phyloP scores from a whole-genome alignment of 2,113 vertebrate genomes.

The Menura novaehollandiae region DNA sequence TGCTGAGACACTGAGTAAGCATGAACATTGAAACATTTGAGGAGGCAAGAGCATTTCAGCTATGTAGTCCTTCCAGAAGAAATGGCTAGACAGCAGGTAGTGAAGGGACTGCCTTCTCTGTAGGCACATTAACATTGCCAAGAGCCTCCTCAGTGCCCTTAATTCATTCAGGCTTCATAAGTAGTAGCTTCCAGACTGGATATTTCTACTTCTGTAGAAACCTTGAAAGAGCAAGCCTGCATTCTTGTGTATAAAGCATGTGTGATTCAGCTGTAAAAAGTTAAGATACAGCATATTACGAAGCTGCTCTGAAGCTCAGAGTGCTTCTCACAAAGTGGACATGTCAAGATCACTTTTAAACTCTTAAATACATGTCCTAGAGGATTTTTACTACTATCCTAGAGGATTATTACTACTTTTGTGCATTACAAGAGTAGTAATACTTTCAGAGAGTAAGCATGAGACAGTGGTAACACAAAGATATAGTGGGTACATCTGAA shows the following conservation, averaged over 20 bases:
- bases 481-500: background rate
- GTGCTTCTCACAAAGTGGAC: background rate
- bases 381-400: too few species aligned
- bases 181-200: background rate
- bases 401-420: too few species aligned
- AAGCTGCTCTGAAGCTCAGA: background rate
- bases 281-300: background rate
- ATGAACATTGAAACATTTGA: background rate
- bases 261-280: background rate
- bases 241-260: background rate
- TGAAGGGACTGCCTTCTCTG: background rate
- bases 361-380: background rate
- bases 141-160: background rate
- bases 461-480: background rate
- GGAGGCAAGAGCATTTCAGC: background rate
- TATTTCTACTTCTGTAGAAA: background rate
- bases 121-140: background rate
- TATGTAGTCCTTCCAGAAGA: background rate
- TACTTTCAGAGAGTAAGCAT: background rate
- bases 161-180: background rate
- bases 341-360: background rate
- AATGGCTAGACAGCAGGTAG: background rate
- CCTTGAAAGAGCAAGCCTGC: background rate
- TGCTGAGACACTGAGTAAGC: background rate
- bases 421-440: background rate